These are phyloP conservation scores for Ochlodes sylvanus DNA, from an alignment of 2,888 invertebrate genomes.

Conservation along the genomic window DNA sequence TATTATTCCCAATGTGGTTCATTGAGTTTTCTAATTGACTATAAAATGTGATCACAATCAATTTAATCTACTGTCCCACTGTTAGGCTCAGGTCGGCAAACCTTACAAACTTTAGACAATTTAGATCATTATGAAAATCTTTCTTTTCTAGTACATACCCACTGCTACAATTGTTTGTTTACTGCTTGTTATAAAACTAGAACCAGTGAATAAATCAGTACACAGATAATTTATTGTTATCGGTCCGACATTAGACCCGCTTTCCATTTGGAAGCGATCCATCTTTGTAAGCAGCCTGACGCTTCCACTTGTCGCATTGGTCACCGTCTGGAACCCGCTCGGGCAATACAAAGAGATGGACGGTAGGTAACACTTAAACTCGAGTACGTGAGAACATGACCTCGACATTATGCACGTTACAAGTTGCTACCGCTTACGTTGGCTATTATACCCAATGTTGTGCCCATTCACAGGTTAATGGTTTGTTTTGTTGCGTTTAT, in stretches of 20 bases:
- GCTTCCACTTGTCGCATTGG: slow-evolving; percentile 45
- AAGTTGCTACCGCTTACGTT: slow-evolving; percentile 25
- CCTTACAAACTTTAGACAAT: too few relatives aligned
- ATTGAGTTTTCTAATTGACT: too few relatives aligned
- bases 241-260: slow-evolving; percentile 42
- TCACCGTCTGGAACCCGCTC: slow-evolving; percentile 30
- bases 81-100: too few relatives aligned
- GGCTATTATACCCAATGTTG: slow-evolving; percentile 17
- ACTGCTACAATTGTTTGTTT: neutral
- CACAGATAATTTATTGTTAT: slow-evolving; percentile 7
- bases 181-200: neutral
- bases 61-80: too few relatives aligned
- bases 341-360: slow-evolving; percentile 25
- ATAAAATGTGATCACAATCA: too few relatives aligned
- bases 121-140: too few relatives aligned
- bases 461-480: slow-evolving; percentile 30
- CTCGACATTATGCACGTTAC: slow-evolving; percentile 28
- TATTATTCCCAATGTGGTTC: too few relatives aligned
- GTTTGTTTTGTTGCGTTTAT: slow-evolving; percentile 29
- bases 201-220: slow-evolving; percentile 6
- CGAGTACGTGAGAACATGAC: slow-evolving; percentile 35
- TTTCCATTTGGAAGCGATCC: slow-evolving; percentile 46
- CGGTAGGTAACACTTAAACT: slow-evolving; percentile 25
- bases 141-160: too few relatives aligned
- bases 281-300: slow-evolving; percentile 49